Base-by-base conservation (phyloP, 2,888 invertebrate genomes). In the Sarcophaga rosellei region DNA sequence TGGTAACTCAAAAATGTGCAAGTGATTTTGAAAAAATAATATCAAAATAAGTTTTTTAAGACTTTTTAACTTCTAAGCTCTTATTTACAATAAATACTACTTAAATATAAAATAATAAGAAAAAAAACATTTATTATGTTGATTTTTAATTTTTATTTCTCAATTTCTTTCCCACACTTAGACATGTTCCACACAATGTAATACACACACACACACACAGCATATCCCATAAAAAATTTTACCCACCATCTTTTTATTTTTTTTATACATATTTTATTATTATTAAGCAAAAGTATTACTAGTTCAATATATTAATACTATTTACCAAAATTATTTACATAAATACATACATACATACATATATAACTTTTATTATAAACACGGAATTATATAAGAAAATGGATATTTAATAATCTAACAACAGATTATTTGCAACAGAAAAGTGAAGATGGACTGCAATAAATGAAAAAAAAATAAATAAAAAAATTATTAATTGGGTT, bases 71-170 rank as follows among this genome's bases (percentile, higher is more conserved):
- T 80, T 78, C 17, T 84, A 86, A 80, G 79, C 80, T 81, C 73
- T 87, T 79, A 76, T 79, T 73, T 85, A 81, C 78, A 85, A 87
- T 87, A 87, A 85, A 81, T 63, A 65, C 53, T 25, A 44, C 12
- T 21, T 11, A 57, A 75, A 21, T 69, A 84, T 68, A 21, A 53
- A 84, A 53, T 53, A 68, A 47, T 73, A 25, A 25, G 4, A 35
- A 35, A 25, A 25, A 69, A 68, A 61, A 76, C 23, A 1, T 76
- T 83, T 75, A 35, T 66, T 69, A 12, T 45, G 76, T 74, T 62
- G 17, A 44, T 63, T 53, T 73, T 66, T 61, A 25, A 45, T 66
- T 66, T 72, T 44, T 61, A 23, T 62, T 61, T 65, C 10, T 61
- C 12, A 70, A 25, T 25, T 17, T 8, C 12, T 53, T 47, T 45